Evolutionary conservation across 2,888 invertebrate genomes (phyloP), one percentile per base, ranked within the genome.

Genomic region (Rosalia funebris): DNA sequence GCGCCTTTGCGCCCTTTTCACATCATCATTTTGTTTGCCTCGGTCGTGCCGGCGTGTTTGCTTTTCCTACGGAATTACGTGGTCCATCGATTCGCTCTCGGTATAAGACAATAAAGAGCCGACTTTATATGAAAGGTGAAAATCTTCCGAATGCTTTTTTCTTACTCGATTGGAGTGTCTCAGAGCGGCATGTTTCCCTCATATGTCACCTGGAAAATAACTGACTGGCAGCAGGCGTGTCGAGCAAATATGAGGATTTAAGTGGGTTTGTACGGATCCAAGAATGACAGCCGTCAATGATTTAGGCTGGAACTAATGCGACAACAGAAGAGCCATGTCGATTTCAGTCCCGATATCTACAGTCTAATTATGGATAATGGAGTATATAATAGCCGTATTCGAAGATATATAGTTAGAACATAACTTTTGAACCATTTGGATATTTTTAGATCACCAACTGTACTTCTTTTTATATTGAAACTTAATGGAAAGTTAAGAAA

Each of bases 121-220:
- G 20, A 25, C 20, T 50, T 50, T 39, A 50, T 50, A 39, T 50
- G 50, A 50, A 39, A 50, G 50, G 50, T 50, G 39, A 20, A 50
- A 50, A 50, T 50, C 50, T 39, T 39, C 15, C 25, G 25, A 14
- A 34, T 36, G 48, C 48, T 48, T 34, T 50, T 44, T 17, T 12
- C 20, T 20, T 19, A 15, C 20, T 10, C 19, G 19, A 45, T 7
- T 31, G 36, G 12, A 25, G 50, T 39, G 19, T 50, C 39, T 50
- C 15, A 50, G 39, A 39, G 14, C 39, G 31, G 20, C 15, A 39
- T 25, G 11, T 12, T 36, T 37, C 48, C 16, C 19, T 36, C 17
- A 32, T 46, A 12, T 19, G 31, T 10, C 11, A 12, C 39, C 12
- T 11, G 25, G 50, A 39, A 50, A 50, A 39, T 39, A 37, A 39